Evolutionary conservation across 2,888 invertebrate species (phyloP), one percentile per base, ranked within the genome.

Genomic region (Dromius quadrimaculatus): DNA sequence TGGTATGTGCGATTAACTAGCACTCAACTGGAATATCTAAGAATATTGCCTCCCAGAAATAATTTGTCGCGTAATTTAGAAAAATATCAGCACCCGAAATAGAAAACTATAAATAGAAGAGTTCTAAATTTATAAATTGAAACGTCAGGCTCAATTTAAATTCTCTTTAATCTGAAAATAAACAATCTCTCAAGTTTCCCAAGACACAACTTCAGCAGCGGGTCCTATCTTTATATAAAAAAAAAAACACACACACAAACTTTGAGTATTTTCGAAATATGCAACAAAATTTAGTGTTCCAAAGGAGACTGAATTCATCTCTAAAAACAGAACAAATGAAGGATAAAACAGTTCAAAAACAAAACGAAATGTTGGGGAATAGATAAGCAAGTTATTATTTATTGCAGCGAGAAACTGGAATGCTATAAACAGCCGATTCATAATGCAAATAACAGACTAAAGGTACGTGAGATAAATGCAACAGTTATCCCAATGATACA

Each of bases 81-180:
- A 47, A 57, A 13, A 1, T 57, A 15, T 28, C 32, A 32, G 15
- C 2, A 43, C 4, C 13, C 13, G 15, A 57, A 59, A 17, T 11
- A 34, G 36, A 59, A 59, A 59, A 59, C 11, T 36, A 19, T 20
- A 59, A 59, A 59, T 59, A 36, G 50, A 9, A 28, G 17, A 23
- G 34, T 19, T 34, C 59, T 36, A 59, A 36, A 59, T 59, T 36
- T 36, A 59, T 32, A 63, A 45, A 63, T 63, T 63, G 23, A 63
- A 15, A 43, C 32, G 41, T 43, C 43, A 43, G 19, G 28, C 43
- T 45, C 15, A 28, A 43, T 63, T 63, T 43, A 63, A 63, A 63
- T 28, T 63, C 45, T 28, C 63, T 63, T 63, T 63, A 63, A 63
- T 63, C 63, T 34, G 57, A 57, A 57, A 57, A 34, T 57, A 57